phyloP scores from a whole-genome alignment of 2,113 vertebrate species.

The Oenanthe oenanthe region DNA sequence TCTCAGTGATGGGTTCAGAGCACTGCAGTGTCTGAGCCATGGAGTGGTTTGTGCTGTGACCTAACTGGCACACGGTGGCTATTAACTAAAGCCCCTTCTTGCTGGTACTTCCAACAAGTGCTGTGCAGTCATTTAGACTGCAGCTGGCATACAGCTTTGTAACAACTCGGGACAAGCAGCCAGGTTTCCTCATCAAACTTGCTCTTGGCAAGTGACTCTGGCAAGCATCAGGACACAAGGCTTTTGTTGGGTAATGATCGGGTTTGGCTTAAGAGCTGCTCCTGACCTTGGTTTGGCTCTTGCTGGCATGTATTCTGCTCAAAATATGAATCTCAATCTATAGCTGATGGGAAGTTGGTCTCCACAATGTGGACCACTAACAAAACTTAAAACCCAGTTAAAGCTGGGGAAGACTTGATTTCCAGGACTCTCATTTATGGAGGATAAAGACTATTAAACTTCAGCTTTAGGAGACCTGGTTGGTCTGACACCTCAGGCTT shows the following conservation, averaged over 20 bases:
- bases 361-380: not conserved
- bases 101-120: conserved; percentile 9
- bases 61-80: not conserved
- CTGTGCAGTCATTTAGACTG: conserved; percentile 1
- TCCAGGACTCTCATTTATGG: not conserved
- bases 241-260: not conserved
- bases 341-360: not conserved
- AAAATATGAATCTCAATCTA: not conserved
- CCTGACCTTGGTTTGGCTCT: not conserved
- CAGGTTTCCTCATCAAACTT: conserved; percentile 38
- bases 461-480: not conserved
- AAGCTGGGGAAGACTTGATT: not conserved
- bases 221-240: not conserved
- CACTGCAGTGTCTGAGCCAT: not conserved
- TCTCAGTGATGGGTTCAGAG: not conserved
- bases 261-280: conserved; percentile 16
- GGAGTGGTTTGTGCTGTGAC: not conserved
- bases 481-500: not conserved
- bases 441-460: not conserved
- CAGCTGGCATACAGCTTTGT: not conserved
- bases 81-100: conserved; percentile 32
- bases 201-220: conserved; percentile 6
- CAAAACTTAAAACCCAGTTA: not conserved
- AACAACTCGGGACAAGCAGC: not conserved
- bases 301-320: not conserved